Evolutionary conservation across 1,140 invertebrate genomes (phyloP).

Genomic region (Drosophila santomea): DNA sequence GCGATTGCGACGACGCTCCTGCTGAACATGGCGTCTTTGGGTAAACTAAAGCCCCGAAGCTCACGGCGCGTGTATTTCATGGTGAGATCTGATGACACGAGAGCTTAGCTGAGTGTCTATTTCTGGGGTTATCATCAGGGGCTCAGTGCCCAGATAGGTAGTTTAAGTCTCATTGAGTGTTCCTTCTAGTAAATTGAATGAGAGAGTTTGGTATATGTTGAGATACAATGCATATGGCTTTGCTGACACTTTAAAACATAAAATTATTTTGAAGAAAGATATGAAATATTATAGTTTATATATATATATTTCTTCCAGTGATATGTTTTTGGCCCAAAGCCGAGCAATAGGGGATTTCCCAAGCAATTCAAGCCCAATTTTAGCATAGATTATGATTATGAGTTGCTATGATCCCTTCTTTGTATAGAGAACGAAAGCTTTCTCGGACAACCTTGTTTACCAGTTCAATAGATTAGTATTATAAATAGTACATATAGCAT

Average conservation of each 20-base stretch:
- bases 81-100: not conserved
- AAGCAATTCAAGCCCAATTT: too few species aligned
- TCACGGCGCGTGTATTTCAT: slow-evolving; percentile 29
- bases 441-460: slow-evolving; percentile 40
- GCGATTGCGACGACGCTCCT: not conserved
- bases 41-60: slow-evolving; percentile 39
- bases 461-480: slow-evolving; percentile 12
- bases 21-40: slow-evolving; percentile 41
- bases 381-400: slow-evolving; percentile 9
- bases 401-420: not conserved
- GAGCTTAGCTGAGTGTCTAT: slow-evolving; percentile 5
- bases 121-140: slow-evolving; percentile 52
- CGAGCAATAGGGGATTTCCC: slow-evolving; percentile 7
- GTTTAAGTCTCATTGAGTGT: slow-evolving; percentile 22
- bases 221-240: too few species aligned
- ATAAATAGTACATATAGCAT: slow-evolving; percentile 1
- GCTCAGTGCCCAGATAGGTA: slow-evolving; percentile 27
- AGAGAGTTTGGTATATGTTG: not conserved
- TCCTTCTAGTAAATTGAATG: slow-evolving; percentile 10
- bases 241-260: not conserved
- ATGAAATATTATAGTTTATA: too few species aligned
- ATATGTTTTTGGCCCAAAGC: too few species aligned
- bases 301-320: not conserved
- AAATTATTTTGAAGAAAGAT: not conserved
- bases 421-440: slow-evolving; percentile 10